phyloP scores from a whole-genome alignment of 1,140 invertebrate genomes.

The Oryctes rhinoceros region DNA sequence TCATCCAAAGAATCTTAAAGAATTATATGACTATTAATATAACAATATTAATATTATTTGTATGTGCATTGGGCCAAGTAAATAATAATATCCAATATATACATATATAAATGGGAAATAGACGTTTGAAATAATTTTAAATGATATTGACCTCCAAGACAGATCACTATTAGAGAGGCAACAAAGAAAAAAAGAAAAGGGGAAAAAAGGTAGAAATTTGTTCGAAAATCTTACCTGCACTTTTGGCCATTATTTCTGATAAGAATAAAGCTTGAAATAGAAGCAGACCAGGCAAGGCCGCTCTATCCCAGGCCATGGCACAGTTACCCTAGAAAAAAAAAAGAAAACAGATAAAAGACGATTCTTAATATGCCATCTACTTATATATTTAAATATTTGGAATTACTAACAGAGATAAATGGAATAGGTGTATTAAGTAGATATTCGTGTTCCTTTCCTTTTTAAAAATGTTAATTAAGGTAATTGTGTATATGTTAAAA shows the following conservation, averaged over 20 bases:
- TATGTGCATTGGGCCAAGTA: not conserved
- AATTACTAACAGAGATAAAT: constrained; percentile 28
- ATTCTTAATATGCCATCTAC: constrained; percentile 19
- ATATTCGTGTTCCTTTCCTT: constrained; percentile 36
- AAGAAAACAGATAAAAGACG: constrained; percentile 33
- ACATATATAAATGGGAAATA: not conserved
- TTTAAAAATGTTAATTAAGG: constrained; percentile 38
- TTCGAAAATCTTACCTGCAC: constrained; percentile 45
- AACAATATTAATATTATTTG: not conserved
- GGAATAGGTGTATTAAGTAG: constrained; percentile 31
- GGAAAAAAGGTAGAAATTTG: not conserved
- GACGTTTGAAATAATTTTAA: not conserved
- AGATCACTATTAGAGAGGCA: not conserved
- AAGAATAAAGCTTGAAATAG: constrained; percentile 47
- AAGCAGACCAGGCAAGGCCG: constrained; percentile 49
- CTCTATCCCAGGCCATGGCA: constrained; percentile 51
- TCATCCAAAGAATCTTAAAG: too few relatives aligned
- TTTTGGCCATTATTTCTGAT: constrained; percentile 48
- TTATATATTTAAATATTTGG: constrained; percentile 33
- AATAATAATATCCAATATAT: not conserved
- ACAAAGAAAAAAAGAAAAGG: too few relatives aligned
- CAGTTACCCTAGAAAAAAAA: constrained; percentile 47
- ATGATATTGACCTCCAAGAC: not conserved
- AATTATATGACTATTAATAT: not conserved
- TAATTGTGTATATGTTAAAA: constrained; percentile 39